Conservation (phyloP, 2,888 invertebrate species). For the Seira musarum region DNA sequence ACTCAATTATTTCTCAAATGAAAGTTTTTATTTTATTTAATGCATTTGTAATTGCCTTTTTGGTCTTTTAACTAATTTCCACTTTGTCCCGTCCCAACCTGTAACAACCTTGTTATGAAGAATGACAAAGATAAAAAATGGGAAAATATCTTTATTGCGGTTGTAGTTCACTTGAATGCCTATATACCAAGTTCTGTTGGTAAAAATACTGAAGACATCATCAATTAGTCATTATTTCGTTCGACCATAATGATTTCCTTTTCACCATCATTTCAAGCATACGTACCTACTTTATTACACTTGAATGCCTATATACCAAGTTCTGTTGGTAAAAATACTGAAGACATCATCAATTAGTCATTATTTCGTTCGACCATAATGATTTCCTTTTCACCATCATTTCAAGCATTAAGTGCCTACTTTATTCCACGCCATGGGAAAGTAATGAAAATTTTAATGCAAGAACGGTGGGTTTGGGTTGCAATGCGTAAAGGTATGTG, state of each 20-base stretch:
- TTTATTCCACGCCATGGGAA: no score
- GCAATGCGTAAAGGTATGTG: no score
- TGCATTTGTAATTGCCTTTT: conserved; percentile 5
- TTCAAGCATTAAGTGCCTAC: no score
- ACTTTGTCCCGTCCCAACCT: no score
- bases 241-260: conserved; percentile 42
- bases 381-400: conserved; percentile 30
- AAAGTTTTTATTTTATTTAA: not conserved
- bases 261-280: conserved; percentile 7
- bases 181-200: conserved; percentile 27
- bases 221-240: conserved; percentile 35
- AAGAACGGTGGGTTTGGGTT: no score
- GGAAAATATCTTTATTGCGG: conserved; percentile 37
- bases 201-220: conserved; percentile 36
- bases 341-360: conserved; percentile 27
- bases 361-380: conserved; percentile 44
- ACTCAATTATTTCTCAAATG: not conserved
- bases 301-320: conserved; percentile 8
- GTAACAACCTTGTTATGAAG: not conserved
- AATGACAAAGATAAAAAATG: not conserved
- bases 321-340: conserved; percentile 26
- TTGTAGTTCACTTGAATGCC: conserved; percentile 9
- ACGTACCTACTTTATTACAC: no score
- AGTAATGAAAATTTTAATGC: no score
- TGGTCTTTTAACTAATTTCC: not conserved